phyloP scores from a whole-genome alignment of 2,797 vertebrate species.

The Bradypodion ventrale region DNA sequence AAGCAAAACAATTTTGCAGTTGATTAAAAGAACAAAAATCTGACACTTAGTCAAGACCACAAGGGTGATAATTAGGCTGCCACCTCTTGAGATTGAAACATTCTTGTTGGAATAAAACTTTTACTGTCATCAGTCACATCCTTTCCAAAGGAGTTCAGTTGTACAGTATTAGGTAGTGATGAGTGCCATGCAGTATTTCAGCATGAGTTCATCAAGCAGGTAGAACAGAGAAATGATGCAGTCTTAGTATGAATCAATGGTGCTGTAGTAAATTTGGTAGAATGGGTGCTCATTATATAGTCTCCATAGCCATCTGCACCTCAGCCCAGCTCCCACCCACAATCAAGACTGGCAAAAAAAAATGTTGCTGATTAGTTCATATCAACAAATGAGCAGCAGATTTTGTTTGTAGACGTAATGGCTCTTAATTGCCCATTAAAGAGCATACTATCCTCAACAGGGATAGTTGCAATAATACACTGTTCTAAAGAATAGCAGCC shows the following conservation, averaged over 20 bases:
- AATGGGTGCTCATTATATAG: too few species aligned
- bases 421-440: too few species aligned
- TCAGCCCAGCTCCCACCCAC: too few species aligned
- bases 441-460: too few species aligned
- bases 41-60: background rate
- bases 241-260: background rate
- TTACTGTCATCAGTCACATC: background rate
- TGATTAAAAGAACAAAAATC: background rate
- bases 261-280: too few species aligned
- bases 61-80: constrained; percentile 1
- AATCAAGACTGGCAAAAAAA: too few species aligned
- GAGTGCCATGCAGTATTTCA: background rate
- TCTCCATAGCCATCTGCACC: too few species aligned
- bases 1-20: constrained; percentile 19
- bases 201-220: background rate
- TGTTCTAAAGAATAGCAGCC: too few species aligned
- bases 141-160: background rate
- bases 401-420: too few species aligned
- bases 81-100: background rate
- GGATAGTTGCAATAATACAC: too few species aligned
- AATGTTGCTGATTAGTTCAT: too few species aligned
- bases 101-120: background rate
- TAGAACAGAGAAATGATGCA: background rate
- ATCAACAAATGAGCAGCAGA: too few species aligned
- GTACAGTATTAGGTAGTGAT: constrained; percentile 3